Evolutionary conservation across 1,140 invertebrate species (phyloP).

Genomic region (Kradibia gibbosae): DNA sequence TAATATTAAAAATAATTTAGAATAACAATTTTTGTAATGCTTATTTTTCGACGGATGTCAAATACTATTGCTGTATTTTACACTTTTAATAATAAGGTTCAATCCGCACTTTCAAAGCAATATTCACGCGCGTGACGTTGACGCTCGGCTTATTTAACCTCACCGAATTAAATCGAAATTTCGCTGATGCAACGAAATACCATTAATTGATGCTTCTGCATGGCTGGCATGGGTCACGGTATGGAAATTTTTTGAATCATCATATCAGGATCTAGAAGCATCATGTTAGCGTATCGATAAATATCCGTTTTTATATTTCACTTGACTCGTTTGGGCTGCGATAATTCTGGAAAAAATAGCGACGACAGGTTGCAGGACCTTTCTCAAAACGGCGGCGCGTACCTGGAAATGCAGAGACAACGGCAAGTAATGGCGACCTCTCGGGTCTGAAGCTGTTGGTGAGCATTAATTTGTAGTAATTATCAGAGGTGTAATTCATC

Average conservation of each 20-base stretch:
- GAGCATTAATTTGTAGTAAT: slow-evolving; percentile 72
- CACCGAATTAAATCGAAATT: slow-evolving; percentile 25
- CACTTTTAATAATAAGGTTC: too few relatives aligned
- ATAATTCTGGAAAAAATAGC: too few relatives aligned
- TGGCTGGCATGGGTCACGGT: neutral
- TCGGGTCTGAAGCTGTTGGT: slow-evolving; percentile 56
- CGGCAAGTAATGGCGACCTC: slow-evolving; percentile 32
- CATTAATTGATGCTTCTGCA: slow-evolving; percentile 44
- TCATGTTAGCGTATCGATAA: too few relatives aligned
- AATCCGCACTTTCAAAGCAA: too few relatives aligned
- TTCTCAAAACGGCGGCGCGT: neutral
- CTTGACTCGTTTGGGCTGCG: neutral
- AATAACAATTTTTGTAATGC: too few relatives aligned
- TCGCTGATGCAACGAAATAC: neutral
- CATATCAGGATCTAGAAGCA: too few relatives aligned
- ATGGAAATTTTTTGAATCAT: neutral
- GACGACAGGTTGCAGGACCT: too few relatives aligned
- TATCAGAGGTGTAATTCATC: slow-evolving; percentile 71
- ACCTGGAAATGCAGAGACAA: slow-evolving; percentile 45
- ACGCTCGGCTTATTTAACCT: slow-evolving; percentile 17
- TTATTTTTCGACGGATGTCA: too few relatives aligned
- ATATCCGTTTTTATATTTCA: too few relatives aligned
- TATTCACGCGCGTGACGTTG: neutral
- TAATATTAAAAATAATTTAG: too few relatives aligned
- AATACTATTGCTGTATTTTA: too few relatives aligned